Conservation (phyloP, 2,113 vertebrate genomes). For the Poeciliopsis retropinna region DNA sequence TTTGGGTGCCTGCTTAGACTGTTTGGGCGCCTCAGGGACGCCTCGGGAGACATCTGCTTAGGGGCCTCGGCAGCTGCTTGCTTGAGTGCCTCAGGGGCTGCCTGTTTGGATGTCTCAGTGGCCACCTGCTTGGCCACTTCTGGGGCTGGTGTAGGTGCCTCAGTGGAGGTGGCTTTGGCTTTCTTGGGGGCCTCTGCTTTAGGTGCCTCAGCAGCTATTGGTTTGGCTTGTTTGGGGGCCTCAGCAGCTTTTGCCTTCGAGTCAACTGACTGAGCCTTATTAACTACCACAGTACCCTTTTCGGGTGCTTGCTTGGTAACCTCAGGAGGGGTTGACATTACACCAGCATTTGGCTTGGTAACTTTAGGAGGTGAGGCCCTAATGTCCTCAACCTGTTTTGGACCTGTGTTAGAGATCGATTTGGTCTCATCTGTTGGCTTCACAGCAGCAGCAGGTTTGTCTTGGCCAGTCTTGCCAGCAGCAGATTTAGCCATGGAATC, state of each 20-base stretch:
- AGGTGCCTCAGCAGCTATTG: too few species aligned
- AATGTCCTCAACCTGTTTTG: not conserved
- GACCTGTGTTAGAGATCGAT: not conserved
- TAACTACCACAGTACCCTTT: too few species aligned
- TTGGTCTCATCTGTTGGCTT: slow-evolving; percentile 12
- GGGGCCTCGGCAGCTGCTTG: too few species aligned
- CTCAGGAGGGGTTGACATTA: not conserved
- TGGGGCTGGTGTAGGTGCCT: not conserved
- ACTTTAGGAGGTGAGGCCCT: not conserved
- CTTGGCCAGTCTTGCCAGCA: not conserved
- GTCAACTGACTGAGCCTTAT: slow-evolving; percentile 9
- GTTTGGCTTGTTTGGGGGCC: too few species aligned
- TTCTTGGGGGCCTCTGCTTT: too few species aligned
- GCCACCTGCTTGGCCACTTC: too few species aligned
- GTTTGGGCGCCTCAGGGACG: not conserved
- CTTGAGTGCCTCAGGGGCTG: too few species aligned
- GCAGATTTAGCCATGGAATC: slow-evolving; percentile 9
- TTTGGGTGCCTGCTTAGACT: not conserved
- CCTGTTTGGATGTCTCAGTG: not conserved
- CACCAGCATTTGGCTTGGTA: slow-evolving; percentile 12
- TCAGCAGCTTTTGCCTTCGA: slow-evolving; percentile 28
- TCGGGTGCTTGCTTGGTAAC: too few species aligned
- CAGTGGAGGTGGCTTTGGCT: too few species aligned
- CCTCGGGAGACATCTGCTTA: not conserved
- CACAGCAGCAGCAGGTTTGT: not conserved